Conservation (phyloP, 2,797 vertebrate genomes). For the Paratrypauchen microcephalus region DNA sequence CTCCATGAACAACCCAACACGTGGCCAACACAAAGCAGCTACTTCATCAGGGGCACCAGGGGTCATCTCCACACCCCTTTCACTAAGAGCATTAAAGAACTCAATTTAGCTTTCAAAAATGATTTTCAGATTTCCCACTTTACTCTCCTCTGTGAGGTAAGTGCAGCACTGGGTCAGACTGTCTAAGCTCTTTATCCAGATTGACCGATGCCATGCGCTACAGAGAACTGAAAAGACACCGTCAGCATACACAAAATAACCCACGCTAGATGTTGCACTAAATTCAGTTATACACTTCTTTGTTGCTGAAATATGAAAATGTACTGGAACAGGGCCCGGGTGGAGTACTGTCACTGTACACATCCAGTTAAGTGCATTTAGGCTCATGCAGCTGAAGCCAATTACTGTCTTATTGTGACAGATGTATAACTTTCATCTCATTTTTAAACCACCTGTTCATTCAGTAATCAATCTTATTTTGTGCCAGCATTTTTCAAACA, state of each 20-base stretch:
- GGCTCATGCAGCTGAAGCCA: slow-evolving; percentile 30
- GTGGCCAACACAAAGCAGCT: slow-evolving; percentile 42
- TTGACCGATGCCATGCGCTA: slow-evolving; percentile 64
- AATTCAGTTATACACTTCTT: slow-evolving; percentile 64
- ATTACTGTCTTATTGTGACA: slow-evolving; percentile 27
- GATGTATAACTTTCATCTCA: slow-evolving; percentile 26
- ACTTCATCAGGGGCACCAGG: slow-evolving; percentile 25
- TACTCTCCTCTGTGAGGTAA: slow-evolving; percentile 23
- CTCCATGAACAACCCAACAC: slow-evolving; percentile 33
- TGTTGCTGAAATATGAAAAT: slow-evolving; percentile 50
- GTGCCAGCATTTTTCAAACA: slow-evolving; percentile 12
- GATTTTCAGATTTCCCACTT: slow-evolving; percentile 45
- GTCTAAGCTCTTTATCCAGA: slow-evolving; percentile 80
- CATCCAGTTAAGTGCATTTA: slow-evolving; percentile 35
- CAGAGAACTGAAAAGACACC: slow-evolving; percentile 64
- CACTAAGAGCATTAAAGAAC: slow-evolving; percentile 65
- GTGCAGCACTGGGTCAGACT: slow-evolving; percentile 77
- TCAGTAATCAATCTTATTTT: slow-evolving; percentile 3
- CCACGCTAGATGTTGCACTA: slow-evolving; percentile 48
- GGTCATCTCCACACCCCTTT: slow-evolving; percentile 51
- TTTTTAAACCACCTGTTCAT: slow-evolving; percentile 25
- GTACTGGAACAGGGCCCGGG: slow-evolving; percentile 51
- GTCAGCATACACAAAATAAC: slow-evolving; percentile 66
- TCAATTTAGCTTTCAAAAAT: slow-evolving; percentile 60
- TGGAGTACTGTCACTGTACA: slow-evolving; percentile 35